phyloP scores from a whole-genome alignment of 2,113 vertebrate species.

The Acrocephalus arundinaceus region DNA sequence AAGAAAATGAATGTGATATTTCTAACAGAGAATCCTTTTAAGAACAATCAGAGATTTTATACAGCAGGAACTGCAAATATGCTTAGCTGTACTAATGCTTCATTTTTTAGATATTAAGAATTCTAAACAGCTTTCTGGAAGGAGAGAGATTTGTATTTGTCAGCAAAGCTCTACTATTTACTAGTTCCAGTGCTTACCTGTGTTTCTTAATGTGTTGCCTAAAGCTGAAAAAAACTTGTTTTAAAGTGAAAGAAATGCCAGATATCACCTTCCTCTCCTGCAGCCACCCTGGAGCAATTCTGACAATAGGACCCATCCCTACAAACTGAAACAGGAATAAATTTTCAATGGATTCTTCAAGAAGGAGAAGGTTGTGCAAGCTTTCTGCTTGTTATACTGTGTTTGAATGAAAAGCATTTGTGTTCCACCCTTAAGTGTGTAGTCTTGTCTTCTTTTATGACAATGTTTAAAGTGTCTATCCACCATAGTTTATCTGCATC shows the following conservation, averaged over 20 bases:
- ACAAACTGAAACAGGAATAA: background rate
- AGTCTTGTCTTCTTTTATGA: background rate
- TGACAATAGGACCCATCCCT: background rate
- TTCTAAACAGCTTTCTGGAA: background rate
- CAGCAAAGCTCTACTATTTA: background rate
- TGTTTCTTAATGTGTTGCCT: background rate
- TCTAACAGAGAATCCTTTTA: background rate
- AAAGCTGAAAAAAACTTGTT: background rate
- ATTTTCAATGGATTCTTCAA: background rate
- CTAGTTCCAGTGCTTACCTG: background rate
- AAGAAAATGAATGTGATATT: background rate
- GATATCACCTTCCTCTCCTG: background rate
- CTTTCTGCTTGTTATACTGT: background rate
- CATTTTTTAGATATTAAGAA: slow-evolving; percentile 23
- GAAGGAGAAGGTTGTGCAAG: background rate
- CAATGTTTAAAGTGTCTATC: background rate
- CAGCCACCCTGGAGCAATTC: background rate
- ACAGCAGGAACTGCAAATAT: background rate
- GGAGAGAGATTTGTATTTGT: background rate
- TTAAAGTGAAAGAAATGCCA: background rate
- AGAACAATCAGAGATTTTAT: background rate
- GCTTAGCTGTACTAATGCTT: background rate
- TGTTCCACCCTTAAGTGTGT: background rate
- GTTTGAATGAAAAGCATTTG: background rate
- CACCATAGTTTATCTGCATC: background rate